A percentile compares a stretch with the other conserved stretches of the same genome.
Evolutionary conservation across 2,888 invertebrate species (phyloP).

Genomic region (Phalera bucephala): DNA sequence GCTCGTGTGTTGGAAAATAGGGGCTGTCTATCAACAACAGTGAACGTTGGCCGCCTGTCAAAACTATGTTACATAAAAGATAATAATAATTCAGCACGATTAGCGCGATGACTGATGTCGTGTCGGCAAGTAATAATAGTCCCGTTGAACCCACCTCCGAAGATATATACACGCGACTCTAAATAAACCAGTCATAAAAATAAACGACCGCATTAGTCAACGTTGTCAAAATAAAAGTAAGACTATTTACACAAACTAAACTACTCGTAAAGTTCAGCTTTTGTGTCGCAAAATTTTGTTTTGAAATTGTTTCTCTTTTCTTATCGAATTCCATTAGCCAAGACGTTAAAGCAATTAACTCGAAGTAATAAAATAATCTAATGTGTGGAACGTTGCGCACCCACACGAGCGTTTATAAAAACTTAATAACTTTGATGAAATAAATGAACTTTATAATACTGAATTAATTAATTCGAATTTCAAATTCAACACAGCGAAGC

Average conservation of each 20-base stretch:
- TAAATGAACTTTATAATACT: conserved; percentile 47
- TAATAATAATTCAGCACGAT: conserved; percentile 67
- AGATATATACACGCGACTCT: conserved; percentile 65
- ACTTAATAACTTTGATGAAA: conserved; percentile 49
- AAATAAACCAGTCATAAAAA: conserved; percentile 77
- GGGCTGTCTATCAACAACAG: conserved; percentile 40
- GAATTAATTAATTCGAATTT: conserved; percentile 61
- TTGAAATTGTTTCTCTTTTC: conserved; percentile 22
- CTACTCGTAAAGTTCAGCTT: conserved; percentile 36
- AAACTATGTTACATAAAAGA: conserved; percentile 66
- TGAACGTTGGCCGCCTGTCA: conserved; percentile 62
- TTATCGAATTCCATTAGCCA: conserved; percentile 35
- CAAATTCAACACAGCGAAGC: conserved; percentile 61
- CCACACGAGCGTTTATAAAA: conserved; percentile 38
- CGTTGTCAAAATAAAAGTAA: conserved; percentile 76
- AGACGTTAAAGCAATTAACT: conserved; percentile 38
- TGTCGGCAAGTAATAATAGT: conserved; percentile 76
- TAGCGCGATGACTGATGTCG: conserved; percentile 76
- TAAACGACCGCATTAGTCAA: conserved; percentile 80
- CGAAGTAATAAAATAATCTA: conserved; percentile 31
- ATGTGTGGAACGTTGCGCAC: conserved; percentile 24
- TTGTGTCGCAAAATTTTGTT: conserved; percentile 28
- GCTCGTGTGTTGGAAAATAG: conserved; percentile 20
- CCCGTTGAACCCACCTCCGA: conserved; percentile 61
- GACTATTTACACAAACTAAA: conserved; percentile 58